phyloP scores from a whole-genome alignment of 2,797 vertebrate species.

The Cetoscarus ocellatus region DNA sequence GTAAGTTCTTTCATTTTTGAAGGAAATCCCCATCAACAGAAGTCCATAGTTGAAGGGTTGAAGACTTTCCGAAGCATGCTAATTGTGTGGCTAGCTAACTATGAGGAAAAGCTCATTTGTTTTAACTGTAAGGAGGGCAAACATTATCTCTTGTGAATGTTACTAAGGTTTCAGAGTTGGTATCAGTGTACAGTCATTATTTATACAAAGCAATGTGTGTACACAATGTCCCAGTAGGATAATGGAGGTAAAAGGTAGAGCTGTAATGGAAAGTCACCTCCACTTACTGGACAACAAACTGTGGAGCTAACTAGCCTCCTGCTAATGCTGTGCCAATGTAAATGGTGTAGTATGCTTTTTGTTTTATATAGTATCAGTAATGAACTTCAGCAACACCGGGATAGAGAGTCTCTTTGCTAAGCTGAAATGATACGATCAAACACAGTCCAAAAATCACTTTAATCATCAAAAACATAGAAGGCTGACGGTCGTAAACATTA shows the following conservation, averaged over 20 bases:
- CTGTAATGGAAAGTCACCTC: conserved; percentile 38
- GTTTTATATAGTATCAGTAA: too few species aligned
- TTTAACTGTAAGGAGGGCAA: background rate
- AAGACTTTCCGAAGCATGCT: conserved; percentile 16
- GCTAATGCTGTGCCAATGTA: conserved; percentile 25
- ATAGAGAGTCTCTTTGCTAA: too few species aligned
- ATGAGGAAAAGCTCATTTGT: background rate
- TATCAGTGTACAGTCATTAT: rapidly evolving
- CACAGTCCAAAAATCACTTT: too few species aligned
- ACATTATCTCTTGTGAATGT: background rate
- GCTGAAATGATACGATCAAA: too few species aligned
- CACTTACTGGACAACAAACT: conserved; percentile 21
- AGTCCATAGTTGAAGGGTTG: background rate
- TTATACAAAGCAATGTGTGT: background rate
- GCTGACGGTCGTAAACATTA: too few species aligned
- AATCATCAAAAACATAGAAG: too few species aligned
- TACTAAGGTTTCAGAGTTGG: too few species aligned
- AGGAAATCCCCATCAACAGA: rapidly evolving
- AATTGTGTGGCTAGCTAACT: conserved; percentile 45
- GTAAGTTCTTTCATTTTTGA: conserved; percentile 57
- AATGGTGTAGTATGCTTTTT: too few species aligned
- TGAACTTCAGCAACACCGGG: too few species aligned
- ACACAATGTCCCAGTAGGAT: background rate
- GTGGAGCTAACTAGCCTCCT: conserved; percentile 28
- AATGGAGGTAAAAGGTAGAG: background rate